Base-by-base conservation (phyloP, 2,797 vertebrate genomes). In the Gadopsis bispinosus region DNA sequence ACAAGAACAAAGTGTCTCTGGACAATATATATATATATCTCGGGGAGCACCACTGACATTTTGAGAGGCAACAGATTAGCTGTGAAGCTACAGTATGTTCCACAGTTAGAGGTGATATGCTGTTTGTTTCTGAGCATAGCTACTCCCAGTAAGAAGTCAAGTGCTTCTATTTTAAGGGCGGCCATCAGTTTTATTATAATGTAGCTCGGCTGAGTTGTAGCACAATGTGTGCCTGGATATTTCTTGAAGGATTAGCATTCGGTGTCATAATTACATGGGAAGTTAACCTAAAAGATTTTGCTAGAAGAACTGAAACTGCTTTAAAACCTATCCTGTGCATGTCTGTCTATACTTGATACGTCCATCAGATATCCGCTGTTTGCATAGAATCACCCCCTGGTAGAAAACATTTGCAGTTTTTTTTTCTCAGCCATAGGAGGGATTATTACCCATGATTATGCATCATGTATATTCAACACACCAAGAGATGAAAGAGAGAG, bases 391-490 rank as follows among this genome's bases (percentile, higher is more conserved):
- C 5, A 1, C 59, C 73, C 58, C 26, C 48, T 20, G 73, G 64
- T 71, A 59, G 62, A 74, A 75, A 86, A 75, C 39, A 20, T 61
- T 56, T 37, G 59, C 56, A 78, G 33, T 48, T 64, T 62, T 74
- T 63, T 63, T 63, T 74, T 16, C 50, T 62, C 62, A 79, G 61
- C 80, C 79, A 90, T 67, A 70, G 73, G 81, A 74, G 53, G 86
- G 80, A 87, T 91, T 92, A 89, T 87, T 84, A 77, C 70, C 85
- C 84, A 88, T 93, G 76, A 85, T 91, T 92, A 87, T 35, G 61
- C 82, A 88, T 81, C 79, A 90, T 92, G 84, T 87, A 92, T 92
- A 91, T 88, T 90, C 88, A 92, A 83, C 67, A 75, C 73, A 86
- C 73, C 69, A 73, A 66, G 53, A 73, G 80, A 75, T 83, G 78